Base-by-base conservation (phyloP, 2,888 invertebrate genomes). In the Thera obeliscata region DNA sequence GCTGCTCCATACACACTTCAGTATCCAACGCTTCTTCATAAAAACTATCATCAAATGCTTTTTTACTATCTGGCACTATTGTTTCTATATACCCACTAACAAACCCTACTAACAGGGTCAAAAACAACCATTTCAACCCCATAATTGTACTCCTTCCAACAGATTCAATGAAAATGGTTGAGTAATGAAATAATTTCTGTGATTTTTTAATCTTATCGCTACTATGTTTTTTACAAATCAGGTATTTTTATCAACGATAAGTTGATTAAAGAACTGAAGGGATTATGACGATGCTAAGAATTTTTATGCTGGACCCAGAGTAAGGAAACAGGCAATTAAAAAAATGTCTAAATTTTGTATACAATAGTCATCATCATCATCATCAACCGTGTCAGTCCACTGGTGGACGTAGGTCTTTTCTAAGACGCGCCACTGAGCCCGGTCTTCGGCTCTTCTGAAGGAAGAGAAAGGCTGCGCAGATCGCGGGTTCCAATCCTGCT, bases 11-110 rank as follows among this genome's bases (percentile, higher is more conserved):
- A 78, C 91, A 92, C 56, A 85, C 62, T 61, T 84, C 81, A 6
- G 80, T 62, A 77, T 91, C 82, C 49, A 92, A 71, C 9, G 87
- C 89, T 61, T 81, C 75, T 69, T 86, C 78, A 72, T 83, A 90
- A 43, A 89, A 78, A 64, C 84, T 81, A 48, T 73, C 71, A 75
- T 91, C 85, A 66, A 90, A 86, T 7, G 76, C 81, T 61, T 76
- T 71, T 72, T 82, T 83, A 49, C 71, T 36, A 55, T 72, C 76
- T 2, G 81, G 78, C n/a, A 75, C 69, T 3, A 9, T 43, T 59
- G 77, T 62, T 11, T 79, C 76, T 2, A 81, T 46, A 62, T 74
- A 70, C 3, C 74, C 81, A 65, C 67, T 67, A 0, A 61, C 65
- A 55, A 59, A 64, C 8, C 69, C 52, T 22, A 70, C 60, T 63